Evolutionary conservation across 2,888 invertebrate genomes (phyloP).

Genomic region (Papilio gigon): DNA sequence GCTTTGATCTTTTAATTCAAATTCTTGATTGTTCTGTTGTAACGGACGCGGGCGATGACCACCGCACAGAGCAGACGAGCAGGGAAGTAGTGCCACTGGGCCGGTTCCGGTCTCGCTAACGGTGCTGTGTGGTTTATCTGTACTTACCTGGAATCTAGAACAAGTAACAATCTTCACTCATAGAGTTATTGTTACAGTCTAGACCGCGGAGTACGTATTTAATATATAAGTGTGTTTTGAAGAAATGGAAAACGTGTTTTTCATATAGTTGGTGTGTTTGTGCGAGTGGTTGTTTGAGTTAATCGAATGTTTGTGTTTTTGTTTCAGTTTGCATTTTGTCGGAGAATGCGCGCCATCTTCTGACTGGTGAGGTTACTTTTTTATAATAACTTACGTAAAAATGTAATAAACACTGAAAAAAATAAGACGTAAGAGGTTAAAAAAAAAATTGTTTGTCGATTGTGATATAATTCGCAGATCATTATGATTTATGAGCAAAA

Average conservation of each 20-base stretch:
- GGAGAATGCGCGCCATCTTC: constrained; percentile 33
- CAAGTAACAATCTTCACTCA: background rate
- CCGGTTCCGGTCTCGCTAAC: constrained; percentile 10
- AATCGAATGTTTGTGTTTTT: background rate
- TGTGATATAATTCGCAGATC: background rate
- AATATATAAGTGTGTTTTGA: too few species aligned
- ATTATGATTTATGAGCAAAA: background rate
- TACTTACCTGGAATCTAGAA: background rate
- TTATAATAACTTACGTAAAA: background rate
- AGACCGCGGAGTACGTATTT: too few species aligned
- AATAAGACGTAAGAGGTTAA: too few species aligned
- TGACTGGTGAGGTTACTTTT: constrained; percentile 35
- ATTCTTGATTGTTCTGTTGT: constrained; percentile 2
- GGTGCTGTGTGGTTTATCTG: constrained; percentile 21
- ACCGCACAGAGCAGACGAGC: constrained; percentile 27
- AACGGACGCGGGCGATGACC: constrained; percentile 5
- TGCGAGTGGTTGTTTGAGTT: too few species aligned
- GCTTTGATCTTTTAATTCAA: background rate
- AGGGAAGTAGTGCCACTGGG: constrained; percentile 8
- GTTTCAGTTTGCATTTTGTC: constrained; percentile 24
- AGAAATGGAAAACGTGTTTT: too few species aligned
- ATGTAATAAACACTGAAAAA: too few species aligned
- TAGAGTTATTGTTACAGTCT: background rate
- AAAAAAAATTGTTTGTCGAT: too few species aligned
- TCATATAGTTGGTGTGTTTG: too few species aligned